Evolutionary conservation across 1,140 invertebrate genomes (phyloP).

Genomic region (Meloidogyne floridensis): DNA sequence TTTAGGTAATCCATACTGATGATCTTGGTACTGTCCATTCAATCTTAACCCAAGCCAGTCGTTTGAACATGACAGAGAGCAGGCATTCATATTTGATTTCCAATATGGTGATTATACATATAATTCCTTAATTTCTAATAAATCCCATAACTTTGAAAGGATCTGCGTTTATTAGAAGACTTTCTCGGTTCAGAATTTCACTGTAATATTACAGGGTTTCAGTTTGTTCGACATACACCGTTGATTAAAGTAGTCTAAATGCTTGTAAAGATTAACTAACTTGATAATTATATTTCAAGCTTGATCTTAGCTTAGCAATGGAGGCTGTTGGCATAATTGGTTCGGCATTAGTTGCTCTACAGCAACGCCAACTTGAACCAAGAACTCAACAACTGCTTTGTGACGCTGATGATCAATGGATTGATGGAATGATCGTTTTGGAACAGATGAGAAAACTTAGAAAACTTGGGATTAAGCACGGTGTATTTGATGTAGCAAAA

Average conservation of each 20-base stretch:
- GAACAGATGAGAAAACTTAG: constrained; percentile 49
- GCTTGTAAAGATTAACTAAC: too few species aligned
- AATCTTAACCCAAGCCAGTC: constrained; percentile 50
- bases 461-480: constrained; percentile 18
- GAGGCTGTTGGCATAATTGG: constrained; percentile 60
- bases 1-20: constrained; percentile 58
- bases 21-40: constrained; percentile 57
- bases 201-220: constrained; percentile 63
- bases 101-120: constrained; percentile 47
- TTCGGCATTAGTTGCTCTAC: constrained; percentile 40
- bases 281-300: constrained; percentile 31
- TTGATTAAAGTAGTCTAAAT: constrained; percentile 52
- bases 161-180: constrained; percentile 58
- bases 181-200: constrained; percentile 54
- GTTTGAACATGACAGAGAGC: constrained; percentile 59
- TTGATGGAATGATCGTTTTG: constrained; percentile 53
- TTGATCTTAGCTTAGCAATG: constrained; percentile 56
- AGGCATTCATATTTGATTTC: constrained; percentile 60
- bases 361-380: constrained; percentile 28
- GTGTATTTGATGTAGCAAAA: neutral
- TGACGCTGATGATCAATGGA: constrained; percentile 58
- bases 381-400: constrained; percentile 52
- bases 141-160: constrained; percentile 37
- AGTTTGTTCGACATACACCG: constrained; percentile 56
- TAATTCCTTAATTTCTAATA: neutral